Evolutionary conservation across 2,888 invertebrate species (phyloP).

Genomic region (Eugnorisma glareosa): DNA sequence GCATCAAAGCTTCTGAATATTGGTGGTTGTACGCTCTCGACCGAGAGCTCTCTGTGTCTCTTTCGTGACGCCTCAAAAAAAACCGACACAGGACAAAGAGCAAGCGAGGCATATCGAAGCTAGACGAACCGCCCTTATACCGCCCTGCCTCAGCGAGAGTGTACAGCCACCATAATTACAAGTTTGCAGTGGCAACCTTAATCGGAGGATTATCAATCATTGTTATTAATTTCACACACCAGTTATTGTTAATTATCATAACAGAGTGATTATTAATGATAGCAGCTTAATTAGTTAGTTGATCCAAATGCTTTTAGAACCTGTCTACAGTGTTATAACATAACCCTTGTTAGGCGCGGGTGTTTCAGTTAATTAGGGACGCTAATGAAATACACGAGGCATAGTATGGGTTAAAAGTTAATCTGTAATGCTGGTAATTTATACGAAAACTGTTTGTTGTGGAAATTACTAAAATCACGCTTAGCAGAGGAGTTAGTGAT

Average conservation of each 20-base stretch:
- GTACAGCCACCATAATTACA: not conserved
- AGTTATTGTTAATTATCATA: conserved; percentile 40
- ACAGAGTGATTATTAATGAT: conserved; percentile 41
- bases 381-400: conserved; percentile 13
- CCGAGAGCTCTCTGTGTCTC: too few relatives aligned
- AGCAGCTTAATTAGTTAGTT: conserved; percentile 40
- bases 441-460: not conserved
- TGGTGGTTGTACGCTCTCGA: too few relatives aligned
- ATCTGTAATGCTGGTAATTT: conserved; percentile 33
- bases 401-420: not conserved
- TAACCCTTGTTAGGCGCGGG: not conserved
- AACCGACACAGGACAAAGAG: too few relatives aligned
- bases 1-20: too few relatives aligned
- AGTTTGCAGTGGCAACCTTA: conserved; percentile 35
- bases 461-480: not conserved
- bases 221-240: conserved; percentile 57
- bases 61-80: too few relatives aligned
- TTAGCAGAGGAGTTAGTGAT: not conserved
- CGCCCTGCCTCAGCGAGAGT: not conserved
- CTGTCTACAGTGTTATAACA: not conserved
- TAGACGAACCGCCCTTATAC: too few relatives aligned
- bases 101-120: too few relatives aligned
- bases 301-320: not conserved
- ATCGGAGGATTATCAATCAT: conserved; percentile 50
- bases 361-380: not conserved